Evolutionary conservation across 2,888 invertebrate genomes (phyloP).

Genomic region (Thera obeliscata): DNA sequence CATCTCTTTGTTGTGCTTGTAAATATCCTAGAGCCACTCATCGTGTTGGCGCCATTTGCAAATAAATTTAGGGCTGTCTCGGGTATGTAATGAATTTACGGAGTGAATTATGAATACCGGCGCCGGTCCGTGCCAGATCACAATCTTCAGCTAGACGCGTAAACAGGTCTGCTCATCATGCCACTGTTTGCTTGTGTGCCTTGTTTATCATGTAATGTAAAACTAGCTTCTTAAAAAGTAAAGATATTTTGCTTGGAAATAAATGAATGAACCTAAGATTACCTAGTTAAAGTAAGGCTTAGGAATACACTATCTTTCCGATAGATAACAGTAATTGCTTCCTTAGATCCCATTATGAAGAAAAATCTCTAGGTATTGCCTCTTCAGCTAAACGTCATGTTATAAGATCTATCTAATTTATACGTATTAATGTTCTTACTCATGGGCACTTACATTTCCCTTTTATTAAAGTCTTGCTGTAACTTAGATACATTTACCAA

Average conservation of each 20-base stretch:
- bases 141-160: conserved; percentile 65
- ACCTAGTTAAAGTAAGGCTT: no score
- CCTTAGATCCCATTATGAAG: not conserved
- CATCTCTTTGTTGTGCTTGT: conserved; percentile 66
- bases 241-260: not conserved
- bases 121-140: conserved; percentile 72
- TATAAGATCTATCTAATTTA: no score
- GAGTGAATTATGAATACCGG: conserved; percentile 77
- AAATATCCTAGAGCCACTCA: conserved; percentile 72
- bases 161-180: conserved; percentile 70
- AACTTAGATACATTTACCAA: no score
- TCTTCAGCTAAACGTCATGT: no score
- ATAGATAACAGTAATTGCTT: not conserved
- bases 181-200: conserved; percentile 55
- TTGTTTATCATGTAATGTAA: conserved; percentile 58
- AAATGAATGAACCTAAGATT: not conserved
- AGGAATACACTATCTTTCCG: no score
- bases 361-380: no score
- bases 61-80: conserved; percentile 82
- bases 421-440: no score
- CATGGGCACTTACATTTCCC: no score
- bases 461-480: no score
- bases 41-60: conserved; percentile 78
- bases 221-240: not conserved
- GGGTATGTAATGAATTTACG: conserved; percentile 77